Percentiles rank a stretch among this genome's conserved stretches.
phyloP scores from a whole-genome alignment of 2,797 vertebrate genomes.

The Melanotaenia pygmaea region DNA sequence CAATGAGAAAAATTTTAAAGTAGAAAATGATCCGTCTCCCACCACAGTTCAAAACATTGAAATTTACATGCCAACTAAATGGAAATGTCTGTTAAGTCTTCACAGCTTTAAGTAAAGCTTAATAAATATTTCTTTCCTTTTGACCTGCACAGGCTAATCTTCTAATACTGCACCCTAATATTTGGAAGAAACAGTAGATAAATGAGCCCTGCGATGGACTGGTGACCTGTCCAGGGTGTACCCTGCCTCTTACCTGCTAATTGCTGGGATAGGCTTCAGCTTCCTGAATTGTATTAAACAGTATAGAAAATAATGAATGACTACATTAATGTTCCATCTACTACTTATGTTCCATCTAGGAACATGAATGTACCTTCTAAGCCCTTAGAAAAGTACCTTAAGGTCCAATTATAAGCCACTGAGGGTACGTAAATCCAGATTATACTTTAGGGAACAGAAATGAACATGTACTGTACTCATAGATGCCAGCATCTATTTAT shows the following conservation, averaged over 20 bases:
- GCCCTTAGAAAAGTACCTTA: not conserved
- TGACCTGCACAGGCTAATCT: too few relatives aligned
- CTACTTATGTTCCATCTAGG: too few relatives aligned
- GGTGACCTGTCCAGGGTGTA: not conserved
- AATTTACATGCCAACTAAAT: too few relatives aligned
- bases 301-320: not conserved
- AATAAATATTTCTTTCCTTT: too few relatives aligned
- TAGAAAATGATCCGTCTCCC: too few relatives aligned
- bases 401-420: not conserved
- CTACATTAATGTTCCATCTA: too few relatives aligned
- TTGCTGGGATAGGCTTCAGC: not conserved
- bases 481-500: not conserved
- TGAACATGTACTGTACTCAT: not conserved
- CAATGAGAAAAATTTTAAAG: not conserved
- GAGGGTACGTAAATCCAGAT: not conserved
- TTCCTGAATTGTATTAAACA: not conserved
- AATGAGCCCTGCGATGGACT: too few relatives aligned
- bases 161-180: too few relatives aligned
- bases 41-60: not conserved
- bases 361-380: not conserved
- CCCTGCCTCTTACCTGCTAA: not conserved
- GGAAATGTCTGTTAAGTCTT: not conserved
- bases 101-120: not conserved
- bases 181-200: too few relatives aligned
- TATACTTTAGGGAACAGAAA: not conserved